Conservation (phyloP, 2,113 vertebrate species). For the Mungos mungo region DNA sequence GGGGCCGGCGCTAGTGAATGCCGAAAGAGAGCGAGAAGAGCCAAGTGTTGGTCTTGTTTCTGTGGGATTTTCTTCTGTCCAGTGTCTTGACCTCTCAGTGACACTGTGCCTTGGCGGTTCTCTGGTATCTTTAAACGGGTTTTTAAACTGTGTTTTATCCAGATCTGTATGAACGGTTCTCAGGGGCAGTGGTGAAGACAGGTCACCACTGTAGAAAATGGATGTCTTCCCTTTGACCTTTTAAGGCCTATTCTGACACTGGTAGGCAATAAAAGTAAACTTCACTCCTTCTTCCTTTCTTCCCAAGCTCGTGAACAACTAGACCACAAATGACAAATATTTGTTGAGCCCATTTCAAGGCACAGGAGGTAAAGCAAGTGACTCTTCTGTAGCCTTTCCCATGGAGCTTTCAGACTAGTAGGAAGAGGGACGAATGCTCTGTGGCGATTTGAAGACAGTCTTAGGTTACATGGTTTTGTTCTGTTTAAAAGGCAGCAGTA, state of each 20-base stretch:
- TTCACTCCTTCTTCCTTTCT: neutral
- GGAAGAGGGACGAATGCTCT: neutral
- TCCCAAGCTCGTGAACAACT: neutral
- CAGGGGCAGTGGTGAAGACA: neutral
- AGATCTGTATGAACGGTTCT: neutral
- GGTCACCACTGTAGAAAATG: neutral
- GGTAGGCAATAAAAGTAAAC: neutral
- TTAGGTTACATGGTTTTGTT: neutral
- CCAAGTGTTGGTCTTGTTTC: fast-evolving
- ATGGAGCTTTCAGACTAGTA: neutral
- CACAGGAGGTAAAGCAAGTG: too few species aligned
- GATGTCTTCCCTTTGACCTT: neutral
- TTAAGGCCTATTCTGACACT: neutral
- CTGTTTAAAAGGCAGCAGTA: neutral
- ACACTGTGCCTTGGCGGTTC: neutral
- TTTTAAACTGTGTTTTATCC: neutral
- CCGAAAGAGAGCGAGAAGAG: neutral
- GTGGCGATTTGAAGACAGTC: neutral
- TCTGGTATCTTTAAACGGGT: neutral
- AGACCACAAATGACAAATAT: too few species aligned
- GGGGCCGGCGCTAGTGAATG: neutral
- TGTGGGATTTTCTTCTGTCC: too few species aligned
- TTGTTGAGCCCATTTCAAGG: neutral
- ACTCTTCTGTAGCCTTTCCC: neutral
- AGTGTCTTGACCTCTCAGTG: neutral